A percentile compares a stretch with the other conserved stretches of the same genome.
Evolutionary conservation across 2,113 vertebrate species (phyloP).

Genomic region (Choloepus hoffmanni): DNA sequence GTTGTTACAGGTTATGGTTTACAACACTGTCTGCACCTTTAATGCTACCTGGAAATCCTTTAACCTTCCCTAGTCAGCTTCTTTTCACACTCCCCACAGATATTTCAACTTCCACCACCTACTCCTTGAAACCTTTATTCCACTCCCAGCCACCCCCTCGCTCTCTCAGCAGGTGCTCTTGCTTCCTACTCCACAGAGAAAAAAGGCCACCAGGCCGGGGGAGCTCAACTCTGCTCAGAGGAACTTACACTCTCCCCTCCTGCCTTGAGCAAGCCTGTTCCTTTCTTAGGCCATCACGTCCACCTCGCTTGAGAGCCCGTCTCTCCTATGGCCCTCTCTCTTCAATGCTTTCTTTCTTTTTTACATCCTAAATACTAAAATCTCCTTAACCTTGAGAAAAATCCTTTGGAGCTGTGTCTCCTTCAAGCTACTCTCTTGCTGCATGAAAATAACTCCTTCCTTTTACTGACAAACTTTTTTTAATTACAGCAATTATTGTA

Average conservation of each 20-base stretch:
- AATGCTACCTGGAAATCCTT: background rate
- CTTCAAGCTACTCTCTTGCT: background rate
- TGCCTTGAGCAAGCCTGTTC: background rate
- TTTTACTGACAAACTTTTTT: background rate
- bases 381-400: background rate
- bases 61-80: background rate
- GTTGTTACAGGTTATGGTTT: background rate
- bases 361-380: background rate
- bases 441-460: background rate
- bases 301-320: background rate
- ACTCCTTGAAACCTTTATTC: constrained; percentile 30
- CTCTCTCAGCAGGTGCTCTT: background rate
- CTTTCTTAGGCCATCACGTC: background rate
- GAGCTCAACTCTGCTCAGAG: background rate
- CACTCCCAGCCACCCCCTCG: background rate
- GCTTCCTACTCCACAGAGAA: constrained; percentile 9
- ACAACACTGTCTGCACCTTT: background rate
- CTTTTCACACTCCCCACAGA: background rate
- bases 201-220: background rate
- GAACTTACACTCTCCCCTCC: background rate
- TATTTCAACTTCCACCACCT: background rate
- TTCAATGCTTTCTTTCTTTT: background rate
- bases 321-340: background rate
- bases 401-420: background rate
- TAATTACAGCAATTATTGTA: background rate